Evolutionary conservation across 2,888 invertebrate species (phyloP).

Genomic region (Chrysodeixis includens): DNA sequence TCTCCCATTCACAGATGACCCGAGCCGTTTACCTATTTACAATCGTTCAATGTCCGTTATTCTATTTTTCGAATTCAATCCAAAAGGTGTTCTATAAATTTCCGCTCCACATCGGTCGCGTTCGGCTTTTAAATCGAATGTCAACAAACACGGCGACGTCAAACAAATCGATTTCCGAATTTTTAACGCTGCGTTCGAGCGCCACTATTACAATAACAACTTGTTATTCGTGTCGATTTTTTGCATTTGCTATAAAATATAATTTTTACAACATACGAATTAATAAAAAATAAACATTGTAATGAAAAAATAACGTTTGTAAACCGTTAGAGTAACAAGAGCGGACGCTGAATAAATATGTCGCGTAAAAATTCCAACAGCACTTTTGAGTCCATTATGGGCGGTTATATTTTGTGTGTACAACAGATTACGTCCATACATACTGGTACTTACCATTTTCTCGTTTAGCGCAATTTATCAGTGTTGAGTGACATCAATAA

Average conservation of each 20-base stretch:
- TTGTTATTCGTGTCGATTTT: slow-evolving; percentile 55
- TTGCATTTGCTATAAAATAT: slow-evolving; percentile 54
- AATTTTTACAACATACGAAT: slow-evolving; percentile 44
- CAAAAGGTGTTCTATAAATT: slow-evolving; percentile 73
- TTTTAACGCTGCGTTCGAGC: slow-evolving; percentile 69
- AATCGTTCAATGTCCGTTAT: slow-evolving; percentile 66
- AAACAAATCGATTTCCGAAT: slow-evolving; percentile 79
- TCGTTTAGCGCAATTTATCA: slow-evolving; percentile 85
- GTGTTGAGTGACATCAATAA: slow-evolving; percentile 84
- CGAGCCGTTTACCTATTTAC: slow-evolving; percentile 69
- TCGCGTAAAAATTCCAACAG: slow-evolving; percentile 68
- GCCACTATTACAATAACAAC: slow-evolving; percentile 60
- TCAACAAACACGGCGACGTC: slow-evolving; percentile 81
- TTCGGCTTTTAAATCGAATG: slow-evolving; percentile 74
- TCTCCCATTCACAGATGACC: slow-evolving; percentile 67
- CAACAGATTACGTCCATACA: slow-evolving; percentile 71
- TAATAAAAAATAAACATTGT: slow-evolving; percentile 52
- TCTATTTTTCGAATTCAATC: slow-evolving; percentile 72
- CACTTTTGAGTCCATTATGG: slow-evolving; percentile 68
- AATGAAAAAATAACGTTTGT: slow-evolving; percentile 59
- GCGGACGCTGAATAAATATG: slow-evolving; percentile 64
- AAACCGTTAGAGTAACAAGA: slow-evolving; percentile 71
- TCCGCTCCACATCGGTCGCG: slow-evolving; percentile 69
- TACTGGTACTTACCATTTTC: slow-evolving; percentile 73
- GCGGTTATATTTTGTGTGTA: slow-evolving; percentile 65